These are phyloP conservation scores for Sparidentex hasta DNA, from an alignment of 2,797 vertebrate species.

Conservation along the genomic window DNA sequence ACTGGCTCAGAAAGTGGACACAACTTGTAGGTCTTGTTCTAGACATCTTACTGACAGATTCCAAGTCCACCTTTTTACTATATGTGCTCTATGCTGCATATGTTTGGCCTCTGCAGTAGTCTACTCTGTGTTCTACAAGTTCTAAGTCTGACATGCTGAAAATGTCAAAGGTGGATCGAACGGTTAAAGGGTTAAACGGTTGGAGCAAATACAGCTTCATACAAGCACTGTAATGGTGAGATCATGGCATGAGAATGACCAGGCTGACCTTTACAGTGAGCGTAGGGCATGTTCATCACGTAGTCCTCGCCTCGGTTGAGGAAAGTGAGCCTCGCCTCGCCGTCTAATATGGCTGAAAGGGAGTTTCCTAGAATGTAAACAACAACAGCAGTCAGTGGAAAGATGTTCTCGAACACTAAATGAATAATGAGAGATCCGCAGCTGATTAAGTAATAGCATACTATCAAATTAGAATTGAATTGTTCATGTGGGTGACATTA, in stretches of 20 bases:
- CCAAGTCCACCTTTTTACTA: not conserved
- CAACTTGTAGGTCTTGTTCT: not conserved
- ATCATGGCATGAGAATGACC: not conserved
- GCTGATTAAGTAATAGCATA: not conserved
- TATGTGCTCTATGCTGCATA: not conserved
- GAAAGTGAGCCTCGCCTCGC: conserved; percentile 95
- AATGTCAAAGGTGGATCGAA: not conserved
- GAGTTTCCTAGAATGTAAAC: conserved; percentile 90
- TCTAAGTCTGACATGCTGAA: not conserved
- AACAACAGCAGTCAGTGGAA: not conserved
- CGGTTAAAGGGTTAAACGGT: too few species aligned
- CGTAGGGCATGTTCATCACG: conserved; percentile 98
- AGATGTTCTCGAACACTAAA: not conserved
- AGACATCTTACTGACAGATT: not conserved
- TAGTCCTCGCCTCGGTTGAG: conserved; percentile 98
- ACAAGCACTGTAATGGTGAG: not conserved
- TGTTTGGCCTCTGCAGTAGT: not conserved
- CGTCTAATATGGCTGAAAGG: conserved; percentile 95
- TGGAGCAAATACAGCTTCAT: not conserved
- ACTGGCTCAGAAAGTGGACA: not conserved
- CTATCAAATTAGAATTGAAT: not conserved
- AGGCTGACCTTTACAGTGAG: conserved; percentile 97
- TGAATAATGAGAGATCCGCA: not conserved
- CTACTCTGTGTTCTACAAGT: not conserved
- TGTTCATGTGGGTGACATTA: not conserved